phyloP scores from a whole-genome alignment of 2,113 vertebrate genomes.

The Puma concolor region DNA sequence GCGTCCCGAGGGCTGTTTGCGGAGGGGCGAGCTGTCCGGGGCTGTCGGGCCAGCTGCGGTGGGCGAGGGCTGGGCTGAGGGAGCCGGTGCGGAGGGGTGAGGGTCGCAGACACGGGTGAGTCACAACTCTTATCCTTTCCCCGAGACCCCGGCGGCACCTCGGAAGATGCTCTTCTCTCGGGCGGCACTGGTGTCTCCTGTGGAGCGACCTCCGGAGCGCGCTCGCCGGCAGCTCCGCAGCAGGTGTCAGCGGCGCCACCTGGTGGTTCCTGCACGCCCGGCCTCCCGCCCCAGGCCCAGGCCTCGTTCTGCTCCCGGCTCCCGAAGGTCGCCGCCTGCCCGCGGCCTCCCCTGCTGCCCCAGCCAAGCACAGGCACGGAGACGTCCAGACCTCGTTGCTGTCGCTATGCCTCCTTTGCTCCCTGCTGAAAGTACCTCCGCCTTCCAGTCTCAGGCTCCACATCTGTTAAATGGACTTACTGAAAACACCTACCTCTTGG shows the following conservation, averaged over 20 bases:
- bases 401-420: neutral
- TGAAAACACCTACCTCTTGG: neutral
- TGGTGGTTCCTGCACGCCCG: rapidly evolving
- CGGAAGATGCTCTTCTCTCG: rapidly evolving
- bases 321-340: neutral
- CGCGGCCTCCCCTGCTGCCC: neutral
- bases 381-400: too few relatives aligned
- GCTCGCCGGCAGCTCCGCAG: neutral
- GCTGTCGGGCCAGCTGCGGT: conserved; percentile 72
- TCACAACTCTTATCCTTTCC: neutral
- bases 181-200: neutral
- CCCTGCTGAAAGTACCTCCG: neutral
- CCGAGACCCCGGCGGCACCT: neutral
- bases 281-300: neutral
- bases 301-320: too few relatives aligned
- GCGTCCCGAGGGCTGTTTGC: conserved; percentile 71
- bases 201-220: neutral
- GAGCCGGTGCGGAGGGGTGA: rapidly evolving
- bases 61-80: neutral
- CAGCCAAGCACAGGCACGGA: neutral
- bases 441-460: neutral
- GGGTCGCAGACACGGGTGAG: neutral
- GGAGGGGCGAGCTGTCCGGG: conserved; percentile 80
- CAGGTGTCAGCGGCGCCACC: neutral
- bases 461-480: neutral